These are phyloP conservation scores for Xyrichtys novacula DNA, from an alignment of 2,797 vertebrate genomes.

Conservation along the genomic window DNA sequence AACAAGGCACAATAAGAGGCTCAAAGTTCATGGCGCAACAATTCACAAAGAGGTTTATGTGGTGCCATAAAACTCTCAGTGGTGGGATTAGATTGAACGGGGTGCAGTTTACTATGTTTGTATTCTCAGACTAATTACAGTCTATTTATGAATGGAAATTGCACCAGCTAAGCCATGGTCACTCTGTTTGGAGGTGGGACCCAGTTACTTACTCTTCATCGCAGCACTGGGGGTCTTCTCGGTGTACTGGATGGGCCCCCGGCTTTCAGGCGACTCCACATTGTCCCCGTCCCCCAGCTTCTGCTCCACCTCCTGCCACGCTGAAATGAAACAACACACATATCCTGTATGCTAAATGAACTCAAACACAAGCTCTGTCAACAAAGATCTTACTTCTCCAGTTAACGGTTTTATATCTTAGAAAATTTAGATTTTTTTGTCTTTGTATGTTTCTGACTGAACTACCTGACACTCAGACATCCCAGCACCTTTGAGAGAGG, in stretches of 20 bases:
- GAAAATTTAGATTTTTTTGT: neutral
- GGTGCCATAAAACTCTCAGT: conserved; percentile 12
- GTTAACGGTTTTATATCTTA: neutral
- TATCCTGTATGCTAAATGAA: neutral
- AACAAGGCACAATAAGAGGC: neutral
- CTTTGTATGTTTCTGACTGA: neutral
- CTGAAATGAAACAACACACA: conserved; percentile 74
- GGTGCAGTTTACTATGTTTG: neutral
- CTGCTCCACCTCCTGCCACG: conserved; percentile 96
- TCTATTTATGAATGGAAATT: neutral
- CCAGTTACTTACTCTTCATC: conserved; percentile 88
- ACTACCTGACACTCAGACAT: neutral
- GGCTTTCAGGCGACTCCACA: conserved; percentile 47
- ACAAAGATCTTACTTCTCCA: neutral
- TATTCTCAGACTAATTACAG: neutral
- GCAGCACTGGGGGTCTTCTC: conserved; percentile 90
- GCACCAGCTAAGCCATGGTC: neutral
- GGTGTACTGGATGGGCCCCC: conserved; percentile 89
- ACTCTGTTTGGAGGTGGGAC: neutral
- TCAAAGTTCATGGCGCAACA: conserved; percentile 36
- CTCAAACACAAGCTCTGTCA: neutral
- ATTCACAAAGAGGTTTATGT: neutral
- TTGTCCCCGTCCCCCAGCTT: conserved; percentile 82
- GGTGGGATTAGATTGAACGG: conserved; percentile 4
- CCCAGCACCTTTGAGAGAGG: neutral